Evolutionary conservation across 2,113 vertebrate species (phyloP), one percentile per base, ranked within the genome.

Genomic region (Taxidea taxus): DNA sequence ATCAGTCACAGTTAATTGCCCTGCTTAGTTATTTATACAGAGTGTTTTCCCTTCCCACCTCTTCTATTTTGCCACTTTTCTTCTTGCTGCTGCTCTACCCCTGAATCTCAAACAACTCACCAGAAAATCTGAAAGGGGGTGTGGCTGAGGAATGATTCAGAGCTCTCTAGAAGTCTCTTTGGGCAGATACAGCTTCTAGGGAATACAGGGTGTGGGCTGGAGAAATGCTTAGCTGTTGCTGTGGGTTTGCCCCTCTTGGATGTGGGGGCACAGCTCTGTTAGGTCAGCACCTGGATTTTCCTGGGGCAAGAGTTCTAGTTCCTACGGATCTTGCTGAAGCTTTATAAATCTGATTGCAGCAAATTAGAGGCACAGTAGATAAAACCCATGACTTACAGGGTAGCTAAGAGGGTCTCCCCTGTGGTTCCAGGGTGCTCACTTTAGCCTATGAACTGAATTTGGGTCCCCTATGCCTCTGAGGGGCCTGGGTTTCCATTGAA

Each of bases 1-100:
- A 97, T 98, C 98, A 96, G 93, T 98, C 97, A 97, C 31, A 93
- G 92, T 91, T 97, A 89, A 66, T 95, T 97, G 91, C 92, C 14
- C 93, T 92, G 77, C 81, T 96, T 97, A 93, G 78, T 97, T 97
- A 96, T 62, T 98, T 98, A 85, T 92, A 94, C 93, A 74, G 83
- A 64, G 27, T 97, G 83, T 97, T 98, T 98, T 94, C 93, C 78
- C 27, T 83, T 95, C 95, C 75, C 75, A 97, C 87, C 54, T 97
- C 90, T 97, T 96, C 74, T 94, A 21, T 91, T 98, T 98, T 27
- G 42, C 82, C 60, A 89, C 58, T 82, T 97, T 97, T 95, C 90
- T 14, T 96, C 70, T 51, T 91, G 4, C 94, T 75, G 27, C 27
- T 72, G 89, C 68, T 54, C 91, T 16, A 87, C 80, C 92, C 91